Evolutionary conservation across 2,113 vertebrate genomes (phyloP), one percentile per base, ranked within the genome.

Genomic region (Phalacrocorax aristotelis): DNA sequence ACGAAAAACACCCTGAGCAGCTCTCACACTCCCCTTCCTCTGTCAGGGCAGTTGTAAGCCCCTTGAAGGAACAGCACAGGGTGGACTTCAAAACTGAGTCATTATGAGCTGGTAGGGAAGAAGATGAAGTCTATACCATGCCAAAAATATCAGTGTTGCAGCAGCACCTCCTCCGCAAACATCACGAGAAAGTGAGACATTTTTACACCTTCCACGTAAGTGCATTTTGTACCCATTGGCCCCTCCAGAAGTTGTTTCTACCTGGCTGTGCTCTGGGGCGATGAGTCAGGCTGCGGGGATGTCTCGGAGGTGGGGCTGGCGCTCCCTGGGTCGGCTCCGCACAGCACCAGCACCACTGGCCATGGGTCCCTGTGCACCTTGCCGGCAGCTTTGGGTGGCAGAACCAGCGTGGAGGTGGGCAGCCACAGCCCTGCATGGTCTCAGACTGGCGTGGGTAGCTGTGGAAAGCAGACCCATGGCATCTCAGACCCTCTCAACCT

Each of bases 131-230:
- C n/a, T 79, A 23, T n/a, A 40, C 21, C 61, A 29, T 19, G 15
- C 74, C 57, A 48, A 80, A 92, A 92, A 80, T 64, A 89, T 10
- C 68, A 40, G 4, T 64, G 38, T 42, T 46, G 26, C 55, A 76
- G 79, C 80, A 75, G 49, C 80, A 84, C 84, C 80, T 75, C 84
- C 79, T 80, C 79, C 68, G 84, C 93, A 70, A 80, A 40, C 44
- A 58, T 58, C 68, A 84, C 6, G 12, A 89, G 74, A 60, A 64
- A 92, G 62, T 60, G 74, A 81, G 80, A 54, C 80, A 48, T 60
- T 42, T 70, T 75, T 42, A 92, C 55, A 76, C 62, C 74, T 89
- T 91, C 84, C 89, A 70, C 9, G 1, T 64, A 64, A 76, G 49
- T 36, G 49, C 0, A 0, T 46, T 64, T 83, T 84, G 42, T 79